These are phyloP conservation scores for Anagrus nilaparvatae DNA, from an alignment of 1,140 invertebrate genomes.

Conservation along the genomic window DNA sequence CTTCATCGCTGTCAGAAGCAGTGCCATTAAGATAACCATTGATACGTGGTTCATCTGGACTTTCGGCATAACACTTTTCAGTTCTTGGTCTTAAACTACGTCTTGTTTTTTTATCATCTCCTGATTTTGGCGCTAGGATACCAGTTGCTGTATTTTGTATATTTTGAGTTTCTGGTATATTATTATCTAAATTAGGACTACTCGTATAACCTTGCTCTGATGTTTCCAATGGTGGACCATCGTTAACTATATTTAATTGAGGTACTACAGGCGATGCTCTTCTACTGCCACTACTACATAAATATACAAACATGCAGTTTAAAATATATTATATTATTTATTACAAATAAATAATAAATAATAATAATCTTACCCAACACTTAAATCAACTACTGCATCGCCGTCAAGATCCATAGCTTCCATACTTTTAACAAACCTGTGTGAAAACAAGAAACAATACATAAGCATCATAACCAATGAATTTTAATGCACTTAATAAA, in stretches of 20 bases:
- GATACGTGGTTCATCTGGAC: conserved; percentile 49
- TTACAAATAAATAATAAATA: conserved; percentile 1
- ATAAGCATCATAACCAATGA: too few species aligned
- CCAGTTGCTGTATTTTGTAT: conserved; percentile 41
- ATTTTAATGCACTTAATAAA: too few species aligned
- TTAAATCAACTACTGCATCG: conserved; percentile 62
- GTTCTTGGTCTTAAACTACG: conserved; percentile 66
- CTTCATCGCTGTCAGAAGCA: conserved; percentile 39
- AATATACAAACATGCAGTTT: conserved; percentile 5
- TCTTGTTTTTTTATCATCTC: conserved; percentile 43
- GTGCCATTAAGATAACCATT: conserved; percentile 47
- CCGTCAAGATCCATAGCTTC: conserved; percentile 53
- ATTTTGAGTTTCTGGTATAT: conserved; percentile 34
- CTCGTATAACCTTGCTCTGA: conserved; percentile 31
- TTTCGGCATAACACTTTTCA: conserved; percentile 69
- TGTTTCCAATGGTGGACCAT: conserved; percentile 31
- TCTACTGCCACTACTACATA: conserved; percentile 32
- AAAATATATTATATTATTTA: not conserved
- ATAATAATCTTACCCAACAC: conserved; percentile 53
- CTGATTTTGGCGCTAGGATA: conserved; percentile 35
- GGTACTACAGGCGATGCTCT: conserved; percentile 27
- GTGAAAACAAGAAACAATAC: conserved; percentile 16
- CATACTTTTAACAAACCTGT: conserved; percentile 37
- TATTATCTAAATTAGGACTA: conserved; percentile 29
- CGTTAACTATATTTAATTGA: conserved; percentile 23